Evolutionary conservation across 2,888 invertebrate genomes (phyloP), one percentile per base, ranked within the genome.

Genomic region (Eupithecia centaureata): DNA sequence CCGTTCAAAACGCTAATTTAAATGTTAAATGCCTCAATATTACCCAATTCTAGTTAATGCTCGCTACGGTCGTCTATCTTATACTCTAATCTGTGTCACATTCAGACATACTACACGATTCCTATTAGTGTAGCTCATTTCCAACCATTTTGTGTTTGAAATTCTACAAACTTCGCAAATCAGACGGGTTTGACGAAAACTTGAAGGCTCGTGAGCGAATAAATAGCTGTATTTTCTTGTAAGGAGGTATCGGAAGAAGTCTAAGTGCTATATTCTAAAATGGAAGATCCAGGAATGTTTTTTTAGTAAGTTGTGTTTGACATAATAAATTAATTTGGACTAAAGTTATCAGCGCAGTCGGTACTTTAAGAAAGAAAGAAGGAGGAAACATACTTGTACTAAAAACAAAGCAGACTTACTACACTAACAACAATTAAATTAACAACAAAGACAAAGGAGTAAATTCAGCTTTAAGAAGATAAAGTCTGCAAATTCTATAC

Each of bases 81-180:
- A 32, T n/a, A 56, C 27, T 28, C 27, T 25, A 58, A 66, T 66
- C 57, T 66, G 51, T 66, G 66, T 62, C 66, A 66, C 61, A 66
- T 66, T 61, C 51, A 60, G 56, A 65, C 56, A 28, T 61, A 57
- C 51, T 25, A 57, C 66, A 66, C 66, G 66, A 62, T 61, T 66
- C 35, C 57, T 61, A 66, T 66, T 66, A 66, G 61, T 28, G 18
- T 22, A 33, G n/a, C 42, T 57, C 57, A 58, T 62, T 62, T 61
- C 47, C 61, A 56, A 66, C 33, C 30, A 42, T 61, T 62, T 61
- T 32, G 57, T 58, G 58, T 47, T 47, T 12, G 47, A 22, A 47
- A 47, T 22, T 3, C 22, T 22, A 52, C 52, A 22, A 33, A 38
- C 38, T 42, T 59, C 38, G 38, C 59, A 59, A 38, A 27, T 28